These are phyloP conservation scores for Dysdera silvatica DNA, from an alignment of 1,140 invertebrate genomes.

Conservation along the genomic window DNA sequence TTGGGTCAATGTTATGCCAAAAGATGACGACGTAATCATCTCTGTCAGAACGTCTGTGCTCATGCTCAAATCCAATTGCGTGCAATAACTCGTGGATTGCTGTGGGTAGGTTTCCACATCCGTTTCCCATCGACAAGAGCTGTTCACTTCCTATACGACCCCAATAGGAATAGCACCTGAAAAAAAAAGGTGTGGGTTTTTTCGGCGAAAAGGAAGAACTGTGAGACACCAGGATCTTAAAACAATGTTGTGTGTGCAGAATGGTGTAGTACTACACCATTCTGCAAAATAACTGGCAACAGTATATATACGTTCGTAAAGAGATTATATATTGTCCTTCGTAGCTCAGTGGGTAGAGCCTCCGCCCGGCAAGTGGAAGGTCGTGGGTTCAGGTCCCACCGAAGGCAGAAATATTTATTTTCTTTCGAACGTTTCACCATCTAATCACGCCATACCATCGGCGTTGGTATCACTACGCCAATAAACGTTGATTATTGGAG, in stretches of 20 bases:
- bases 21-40: conserved; percentile 41
- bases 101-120: conserved; percentile 33
- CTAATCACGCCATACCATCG: too few species aligned
- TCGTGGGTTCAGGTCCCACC: background rate
- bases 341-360: too few species aligned
- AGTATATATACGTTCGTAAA: too few species aligned
- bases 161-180: conserved; percentile 24
- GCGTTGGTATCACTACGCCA: too few species aligned
- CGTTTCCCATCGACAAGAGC: conserved; percentile 28
- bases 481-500: conserved; percentile 11
- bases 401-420: too few species aligned
- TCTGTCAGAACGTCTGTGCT: conserved; percentile 44
- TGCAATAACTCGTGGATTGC: conserved; percentile 41
- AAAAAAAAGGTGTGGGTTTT: background rate
- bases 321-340: too few species aligned
- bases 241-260: too few species aligned
- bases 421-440: too few species aligned
- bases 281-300: too few species aligned
- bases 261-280: background rate
- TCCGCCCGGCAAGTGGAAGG: too few species aligned
- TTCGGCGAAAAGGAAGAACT: background rate
- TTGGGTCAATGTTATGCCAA: conserved; percentile 36
- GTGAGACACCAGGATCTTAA: too few species aligned
- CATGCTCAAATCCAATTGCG: conserved; percentile 44
- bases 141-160: conserved; percentile 21